Evolutionary conservation across 2,888 invertebrate species (phyloP).

Genomic region (Selenia dentaria): DNA sequence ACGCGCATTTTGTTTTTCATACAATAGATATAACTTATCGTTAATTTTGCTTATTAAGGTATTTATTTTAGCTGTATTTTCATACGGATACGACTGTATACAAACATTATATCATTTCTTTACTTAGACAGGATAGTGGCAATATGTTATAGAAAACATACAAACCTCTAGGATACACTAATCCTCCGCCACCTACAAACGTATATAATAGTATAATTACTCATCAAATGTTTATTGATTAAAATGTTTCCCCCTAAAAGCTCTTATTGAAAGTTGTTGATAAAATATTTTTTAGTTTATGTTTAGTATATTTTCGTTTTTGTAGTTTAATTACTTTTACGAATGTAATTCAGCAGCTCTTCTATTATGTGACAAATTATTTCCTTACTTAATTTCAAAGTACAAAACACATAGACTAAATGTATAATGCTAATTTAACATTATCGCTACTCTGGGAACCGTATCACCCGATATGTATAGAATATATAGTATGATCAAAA

Average conservation of each 20-base stretch:
- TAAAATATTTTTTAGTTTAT: conserved; percentile 60
- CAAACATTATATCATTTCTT: conserved; percentile 42
- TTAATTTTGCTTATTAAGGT: conserved; percentile 79
- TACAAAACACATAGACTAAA: conserved; percentile 77
- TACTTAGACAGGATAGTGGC: conserved; percentile 17
- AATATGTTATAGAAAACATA: conserved; percentile 13
- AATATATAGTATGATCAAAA: conserved; percentile 67
- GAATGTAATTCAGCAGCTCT: conserved; percentile 72
- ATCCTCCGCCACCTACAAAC: conserved; percentile 11
- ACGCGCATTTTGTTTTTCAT: conserved; percentile 69
- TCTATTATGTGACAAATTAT: conserved; percentile 52
- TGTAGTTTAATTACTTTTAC: conserved; percentile 59
- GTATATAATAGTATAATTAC: conserved; percentile 12
- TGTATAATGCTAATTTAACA: conserved; percentile 52
- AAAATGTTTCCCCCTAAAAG: conserved; percentile 51
- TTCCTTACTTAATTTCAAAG: conserved; percentile 76
- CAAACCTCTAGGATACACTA: conserved; percentile 6
- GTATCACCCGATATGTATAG: conserved; percentile 57
- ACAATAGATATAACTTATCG: conserved; percentile 68
- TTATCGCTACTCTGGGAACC: conserved; percentile 62
- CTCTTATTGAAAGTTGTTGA: conserved; percentile 66
- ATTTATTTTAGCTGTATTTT: conserved; percentile 83
- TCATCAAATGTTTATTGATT: conserved; percentile 26
- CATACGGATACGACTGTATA: conserved; percentile 82
- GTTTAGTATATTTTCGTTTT: conserved; percentile 57